A percentile compares a stretch with the other conserved stretches of the same genome.
Evolutionary conservation across 1,140 invertebrate genomes (phyloP).

Genomic region (Wiebesia pumilae): DNA sequence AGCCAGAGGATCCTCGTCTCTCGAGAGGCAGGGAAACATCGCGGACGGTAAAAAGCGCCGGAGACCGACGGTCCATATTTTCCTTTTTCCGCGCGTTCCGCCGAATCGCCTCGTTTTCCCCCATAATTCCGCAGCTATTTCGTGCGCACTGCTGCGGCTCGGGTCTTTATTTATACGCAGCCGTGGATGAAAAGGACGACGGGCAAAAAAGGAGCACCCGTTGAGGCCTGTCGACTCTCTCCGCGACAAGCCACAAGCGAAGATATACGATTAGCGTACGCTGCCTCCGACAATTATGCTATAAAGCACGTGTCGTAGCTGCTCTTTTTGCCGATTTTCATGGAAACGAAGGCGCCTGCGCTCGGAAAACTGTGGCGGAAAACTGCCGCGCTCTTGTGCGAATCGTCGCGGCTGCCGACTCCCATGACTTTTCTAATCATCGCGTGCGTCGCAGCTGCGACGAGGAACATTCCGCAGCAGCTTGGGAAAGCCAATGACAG

Average conservation of each 20-base stretch:
- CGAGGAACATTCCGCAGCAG: background rate
- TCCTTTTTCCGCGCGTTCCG: conserved; percentile 4
- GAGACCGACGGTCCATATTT: conserved; percentile 19
- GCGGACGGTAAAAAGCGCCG: too few species aligned
- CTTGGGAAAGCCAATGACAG: background rate
- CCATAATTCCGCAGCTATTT: background rate
- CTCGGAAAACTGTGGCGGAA: conserved; percentile 32
- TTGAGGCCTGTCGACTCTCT: background rate
- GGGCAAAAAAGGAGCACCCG: background rate
- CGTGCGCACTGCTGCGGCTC: background rate
- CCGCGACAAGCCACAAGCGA: conserved; percentile 13
- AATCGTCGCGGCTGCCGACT: background rate
- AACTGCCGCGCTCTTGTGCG: background rate
- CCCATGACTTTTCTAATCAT: background rate
- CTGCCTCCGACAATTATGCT: conserved; percentile 31
- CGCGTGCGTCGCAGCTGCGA: background rate
- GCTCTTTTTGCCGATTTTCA: background rate
- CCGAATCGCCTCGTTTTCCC: background rate
- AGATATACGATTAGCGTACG: conserved; percentile 45
- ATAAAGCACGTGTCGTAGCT: background rate
- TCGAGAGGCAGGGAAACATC: too few species aligned
- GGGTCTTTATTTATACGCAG: conserved; percentile 9
- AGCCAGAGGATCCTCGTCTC: background rate
- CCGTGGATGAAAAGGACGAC: background rate
- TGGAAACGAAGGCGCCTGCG: background rate